Conservation (phyloP, 2,797 vertebrate species). For the Lacerta viridis region DNA sequence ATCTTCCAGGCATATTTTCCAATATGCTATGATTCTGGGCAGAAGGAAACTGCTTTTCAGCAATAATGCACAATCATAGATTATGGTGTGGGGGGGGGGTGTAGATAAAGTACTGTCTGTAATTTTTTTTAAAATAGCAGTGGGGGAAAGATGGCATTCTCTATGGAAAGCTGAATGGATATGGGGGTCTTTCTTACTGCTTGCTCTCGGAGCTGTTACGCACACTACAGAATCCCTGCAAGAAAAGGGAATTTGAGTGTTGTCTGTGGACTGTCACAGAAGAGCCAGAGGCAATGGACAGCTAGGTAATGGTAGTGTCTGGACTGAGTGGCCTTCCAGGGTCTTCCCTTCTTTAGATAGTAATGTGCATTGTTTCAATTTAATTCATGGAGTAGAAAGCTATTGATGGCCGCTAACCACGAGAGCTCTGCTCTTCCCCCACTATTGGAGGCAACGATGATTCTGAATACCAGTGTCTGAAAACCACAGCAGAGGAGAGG, state of each 20-base stretch:
- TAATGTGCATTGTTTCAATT: too few species aligned
- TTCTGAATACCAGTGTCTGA: too few species aligned
- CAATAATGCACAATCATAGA: constrained; percentile 76
- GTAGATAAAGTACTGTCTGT: too few species aligned
- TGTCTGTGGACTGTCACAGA: background rate
- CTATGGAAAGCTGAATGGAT: constrained; percentile 70
- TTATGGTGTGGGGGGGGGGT: constrained; percentile 52
- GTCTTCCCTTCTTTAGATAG: too few species aligned
- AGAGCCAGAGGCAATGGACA: background rate
- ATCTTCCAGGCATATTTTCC: constrained; percentile 75
- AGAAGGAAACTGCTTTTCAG: constrained; percentile 77
- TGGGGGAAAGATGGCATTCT: constrained; percentile 73
- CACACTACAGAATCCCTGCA: background rate
- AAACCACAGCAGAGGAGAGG: too few species aligned
- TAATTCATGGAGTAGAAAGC: too few species aligned
- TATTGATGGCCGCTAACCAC: too few species aligned
- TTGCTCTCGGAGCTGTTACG: background rate
- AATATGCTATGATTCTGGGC: constrained; percentile 69
- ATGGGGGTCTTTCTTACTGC: background rate
- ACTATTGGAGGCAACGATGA: too few species aligned
- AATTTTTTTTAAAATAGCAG: constrained; percentile 49
- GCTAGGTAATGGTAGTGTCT: background rate
- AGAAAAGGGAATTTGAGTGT: background rate
- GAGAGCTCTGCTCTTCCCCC: too few species aligned
- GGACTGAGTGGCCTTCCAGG: background rate